phyloP scores from a whole-genome alignment of 2,888 invertebrate genomes.

The Drosophila picticornis region DNA sequence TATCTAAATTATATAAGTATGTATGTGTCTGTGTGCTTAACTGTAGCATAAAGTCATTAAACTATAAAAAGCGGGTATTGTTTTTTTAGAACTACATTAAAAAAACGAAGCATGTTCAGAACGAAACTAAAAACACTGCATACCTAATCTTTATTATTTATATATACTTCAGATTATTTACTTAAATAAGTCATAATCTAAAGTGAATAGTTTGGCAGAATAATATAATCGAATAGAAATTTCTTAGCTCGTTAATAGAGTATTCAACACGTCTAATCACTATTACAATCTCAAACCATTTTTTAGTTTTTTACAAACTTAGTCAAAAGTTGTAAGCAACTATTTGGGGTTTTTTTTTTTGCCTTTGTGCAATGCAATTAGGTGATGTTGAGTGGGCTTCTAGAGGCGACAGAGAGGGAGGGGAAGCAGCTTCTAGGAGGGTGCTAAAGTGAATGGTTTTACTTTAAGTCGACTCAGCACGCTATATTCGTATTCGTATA shows the following conservation, averaged over 20 bases:
- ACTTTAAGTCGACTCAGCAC: constrained; percentile 27
- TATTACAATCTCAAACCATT: background rate
- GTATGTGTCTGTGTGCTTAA: constrained; percentile 4
- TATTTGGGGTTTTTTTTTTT: constrained; percentile 41
- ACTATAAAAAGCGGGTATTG: constrained; percentile 32
- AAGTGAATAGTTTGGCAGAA: background rate
- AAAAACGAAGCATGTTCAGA: background rate
- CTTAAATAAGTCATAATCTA: background rate
- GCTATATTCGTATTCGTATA: constrained; percentile 22
- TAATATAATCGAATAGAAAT: background rate
- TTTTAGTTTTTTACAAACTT: constrained; percentile 30
- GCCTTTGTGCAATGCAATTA: constrained; percentile 53
- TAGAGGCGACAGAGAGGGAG: background rate
- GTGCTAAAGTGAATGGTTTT: constrained; percentile 59
- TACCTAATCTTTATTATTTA: background rate
- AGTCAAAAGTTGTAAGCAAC: constrained; percentile 43
- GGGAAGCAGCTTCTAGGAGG: constrained; percentile 26
- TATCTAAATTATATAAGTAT: constrained; percentile 10
- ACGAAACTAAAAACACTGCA: background rate
- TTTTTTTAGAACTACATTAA: constrained; percentile 18
- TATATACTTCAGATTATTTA: too few relatives aligned
- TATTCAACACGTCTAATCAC: constrained; percentile 31
- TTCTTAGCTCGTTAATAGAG: constrained; percentile 13
- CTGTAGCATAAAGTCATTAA: constrained; percentile 29
- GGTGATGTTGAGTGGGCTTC: constrained; percentile 14